Evolutionary conservation across 2,888 invertebrate genomes (phyloP), one percentile per base, ranked within the genome.

Genomic region (Clepsis dumicolana): DNA sequence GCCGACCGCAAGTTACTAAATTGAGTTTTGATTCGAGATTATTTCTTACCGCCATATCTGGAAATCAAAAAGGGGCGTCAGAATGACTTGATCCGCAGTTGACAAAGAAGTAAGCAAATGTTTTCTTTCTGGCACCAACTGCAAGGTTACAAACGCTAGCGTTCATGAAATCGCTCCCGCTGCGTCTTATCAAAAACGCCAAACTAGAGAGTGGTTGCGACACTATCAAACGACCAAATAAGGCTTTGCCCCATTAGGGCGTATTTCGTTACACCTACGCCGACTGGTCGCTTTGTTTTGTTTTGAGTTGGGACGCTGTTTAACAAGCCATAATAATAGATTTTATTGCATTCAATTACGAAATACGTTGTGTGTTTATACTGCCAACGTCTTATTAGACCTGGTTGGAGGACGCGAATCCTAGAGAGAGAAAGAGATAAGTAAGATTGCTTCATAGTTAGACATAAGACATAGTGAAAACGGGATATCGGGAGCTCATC

Each of bases 191-290:
- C 1, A 27, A n/a, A 29, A 1, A n/a, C 24, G 24, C 16, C 41
- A n/a, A 21, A 27, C 29, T 25, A 10, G 25, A 27, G 16, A 59
- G 63, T 10, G 29, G 57, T 64, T 59, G 38, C 63, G 38, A 67
- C 63, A 68, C 63, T 48, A 48, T 44, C 35, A 50, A 32, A 48
- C 56, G 21, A 29, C 68, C 68, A 59, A 64, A 68, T 68, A 68
- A 52, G 64, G 68, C 52, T 68, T 52, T 57, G 56, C 44, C 48
- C 48, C 62, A 52, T 64, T 64, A 59, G 52, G 59, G 32, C 54
- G 61, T 68, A 59, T 68, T 68, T 56, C 32, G 68, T 68, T 68
- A 68, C 68, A 68, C 68, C 68, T 53, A 64, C 68, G 59, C 18
- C 21, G 24, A 44, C 44, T 32, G 38, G n/a, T 7, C 44, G 41